Conservation (phyloP, 1,140 invertebrate genomes). For the Thaumatotibia leucotreta region DNA sequence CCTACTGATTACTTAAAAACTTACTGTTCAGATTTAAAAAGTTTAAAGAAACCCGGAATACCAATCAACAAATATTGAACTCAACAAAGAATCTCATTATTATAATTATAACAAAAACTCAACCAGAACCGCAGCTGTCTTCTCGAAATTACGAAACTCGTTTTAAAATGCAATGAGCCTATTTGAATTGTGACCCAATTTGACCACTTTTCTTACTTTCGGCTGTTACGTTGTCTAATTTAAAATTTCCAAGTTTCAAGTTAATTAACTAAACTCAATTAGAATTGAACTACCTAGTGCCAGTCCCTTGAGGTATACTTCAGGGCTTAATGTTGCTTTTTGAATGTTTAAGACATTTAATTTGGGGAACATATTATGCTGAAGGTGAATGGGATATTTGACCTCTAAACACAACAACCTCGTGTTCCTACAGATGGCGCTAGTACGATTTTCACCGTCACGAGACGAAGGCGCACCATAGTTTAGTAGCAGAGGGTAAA, state of each 20-base stretch:
- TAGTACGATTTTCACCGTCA: too few species aligned
- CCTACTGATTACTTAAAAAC: too few species aligned
- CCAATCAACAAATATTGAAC: neutral
- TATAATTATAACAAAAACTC: neutral
- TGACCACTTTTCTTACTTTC: neutral
- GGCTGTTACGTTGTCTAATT: neutral
- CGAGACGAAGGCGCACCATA: too few species aligned
- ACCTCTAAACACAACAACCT: neutral
- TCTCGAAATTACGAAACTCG: neutral
- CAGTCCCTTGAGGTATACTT: neutral
- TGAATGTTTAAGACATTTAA: neutral
- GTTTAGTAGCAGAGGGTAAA: too few species aligned
- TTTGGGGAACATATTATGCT: neutral
- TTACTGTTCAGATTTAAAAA: too few species aligned
- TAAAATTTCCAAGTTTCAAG: neutral
- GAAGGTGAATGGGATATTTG: neutral
- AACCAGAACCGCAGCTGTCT: neutral
- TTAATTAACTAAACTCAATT: conserved; percentile 7
- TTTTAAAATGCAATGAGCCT: neutral
- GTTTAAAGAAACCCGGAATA: too few species aligned
- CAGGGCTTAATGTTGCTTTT: neutral
- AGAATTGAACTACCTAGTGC: neutral
- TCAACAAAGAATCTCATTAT: neutral
- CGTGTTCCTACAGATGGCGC: too few species aligned
- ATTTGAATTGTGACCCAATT: neutral